Evolutionary conservation across 2,797 vertebrate species (phyloP), one percentile per base, ranked within the genome.

Genomic region (Enoplosus armatus): DNA sequence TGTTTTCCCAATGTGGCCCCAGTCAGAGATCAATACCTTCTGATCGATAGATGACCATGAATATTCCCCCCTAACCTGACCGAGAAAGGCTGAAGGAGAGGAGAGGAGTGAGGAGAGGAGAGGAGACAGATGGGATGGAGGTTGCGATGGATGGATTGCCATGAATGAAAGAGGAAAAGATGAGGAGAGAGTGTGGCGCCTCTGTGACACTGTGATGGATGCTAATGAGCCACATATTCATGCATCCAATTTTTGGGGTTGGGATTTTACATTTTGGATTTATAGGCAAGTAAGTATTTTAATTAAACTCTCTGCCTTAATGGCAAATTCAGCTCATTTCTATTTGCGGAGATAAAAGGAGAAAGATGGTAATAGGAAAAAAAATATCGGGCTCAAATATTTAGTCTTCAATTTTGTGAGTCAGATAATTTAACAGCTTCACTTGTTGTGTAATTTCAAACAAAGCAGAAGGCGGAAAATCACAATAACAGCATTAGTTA

Each of bases 1-100:
- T 65, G 85, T 87, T 78, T 79, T 92, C 93, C 93, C 95, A 79
- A 47, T 6, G 93, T 92, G 93, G 95, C 93, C 87, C 72, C 78
- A 26, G 87, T 84, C 92, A 79, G 83, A 84, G 92, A 96, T 96
- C 95, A 94, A 96, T 96, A 94, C 85, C 83, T 74, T 20, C 92
- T 89, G 95, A 96, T 97, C 97, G 92, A 98, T 97, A 94, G 88
- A 93, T 95, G 89, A 93, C 94, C 95, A 94, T 96, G 96, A 96
- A 96, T 96, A 96, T 92, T 93, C 87, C 77, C 91, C 77, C 80
- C 82, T 69, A 85, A 90, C 71, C 89, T 48, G 82, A 60, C 53
- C 54, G 75, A 82, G 87, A 65, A 87, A 75, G 85, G 87, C 70
- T 50, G 86, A 27, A 77, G 80, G 83, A 83, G 74, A 85, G 78